A percentile compares a stretch with the other conserved stretches of the same genome.
phyloP scores from a whole-genome alignment of 2,797 vertebrate species.

The Pangasius djambal region DNA sequence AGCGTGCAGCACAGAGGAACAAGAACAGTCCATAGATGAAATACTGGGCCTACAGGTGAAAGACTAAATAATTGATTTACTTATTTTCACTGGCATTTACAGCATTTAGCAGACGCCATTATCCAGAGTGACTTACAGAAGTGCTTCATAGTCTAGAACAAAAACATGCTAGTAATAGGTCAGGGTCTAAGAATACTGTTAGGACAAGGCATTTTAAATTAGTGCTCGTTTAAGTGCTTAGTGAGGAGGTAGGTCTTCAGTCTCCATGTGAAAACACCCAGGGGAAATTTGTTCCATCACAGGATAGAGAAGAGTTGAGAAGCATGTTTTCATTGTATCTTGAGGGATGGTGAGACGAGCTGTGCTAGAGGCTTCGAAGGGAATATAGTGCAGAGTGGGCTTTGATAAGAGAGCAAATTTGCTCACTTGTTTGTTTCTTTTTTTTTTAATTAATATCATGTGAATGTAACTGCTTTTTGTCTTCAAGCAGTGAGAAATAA shows the following conservation, averaged over 20 bases:
- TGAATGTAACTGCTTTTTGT: not conserved
- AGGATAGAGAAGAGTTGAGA: no score
- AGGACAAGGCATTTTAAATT: not conserved
- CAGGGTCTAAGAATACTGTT: not conserved
- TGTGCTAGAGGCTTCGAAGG: not conserved
- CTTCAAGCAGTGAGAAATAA: not conserved
- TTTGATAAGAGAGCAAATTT: not conserved
- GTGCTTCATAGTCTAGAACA: not conserved
- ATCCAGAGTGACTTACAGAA: not conserved
- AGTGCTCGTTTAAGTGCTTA: not conserved
- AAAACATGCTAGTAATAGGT: not conserved
- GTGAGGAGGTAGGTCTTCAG: not conserved
- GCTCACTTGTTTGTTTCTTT: not conserved
- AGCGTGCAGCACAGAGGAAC: slow-evolving; percentile 79
- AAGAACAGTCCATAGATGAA: slow-evolving; percentile 95
- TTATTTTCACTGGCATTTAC: not conserved
- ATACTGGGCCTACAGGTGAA: slow-evolving; percentile 92
- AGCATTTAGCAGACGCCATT: not conserved
- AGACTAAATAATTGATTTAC: not conserved
- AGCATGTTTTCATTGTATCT: not conserved
- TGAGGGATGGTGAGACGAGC: not conserved
- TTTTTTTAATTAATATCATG: not conserved
- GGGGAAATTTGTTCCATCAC: not conserved
- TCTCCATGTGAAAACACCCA: not conserved
- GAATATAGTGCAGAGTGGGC: not conserved